Conservation (phyloP, 2,888 invertebrate species). For the Busseola fusca region DNA sequence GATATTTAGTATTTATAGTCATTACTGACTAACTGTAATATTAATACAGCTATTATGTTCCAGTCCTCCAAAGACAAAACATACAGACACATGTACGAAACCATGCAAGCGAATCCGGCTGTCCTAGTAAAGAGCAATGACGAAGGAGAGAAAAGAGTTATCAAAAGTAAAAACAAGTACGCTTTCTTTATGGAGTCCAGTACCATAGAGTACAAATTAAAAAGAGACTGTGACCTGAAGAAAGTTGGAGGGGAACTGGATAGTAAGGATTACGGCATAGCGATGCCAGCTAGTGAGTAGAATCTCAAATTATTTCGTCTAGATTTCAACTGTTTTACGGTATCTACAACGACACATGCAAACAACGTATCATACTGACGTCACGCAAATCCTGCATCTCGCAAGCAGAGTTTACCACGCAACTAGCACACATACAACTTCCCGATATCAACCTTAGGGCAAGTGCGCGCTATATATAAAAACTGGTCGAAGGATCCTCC, state of each 20-base stretch:
- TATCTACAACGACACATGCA: too few relatives aligned
- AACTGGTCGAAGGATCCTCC: too few relatives aligned
- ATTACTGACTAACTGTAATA: neutral
- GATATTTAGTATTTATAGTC: neutral
- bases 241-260: conserved; percentile 95
- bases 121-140: conserved; percentile 94
- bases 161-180: conserved; percentile 88
- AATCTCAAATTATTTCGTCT: neutral
- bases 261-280: conserved; percentile 95
- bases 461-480: too few relatives aligned
- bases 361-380: too few relatives aligned
- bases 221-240: conserved; percentile 94
- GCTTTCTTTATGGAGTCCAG: conserved; percentile 99
- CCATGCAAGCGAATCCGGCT: conserved; percentile 94
- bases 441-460: too few relatives aligned
- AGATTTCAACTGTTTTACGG: neutral
- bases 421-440: too few relatives aligned
- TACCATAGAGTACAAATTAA: conserved; percentile 96
- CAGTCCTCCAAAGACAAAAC: conserved; percentile 94
- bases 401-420: too few relatives aligned
- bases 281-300: conserved; percentile 93
- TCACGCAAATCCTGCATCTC: too few relatives aligned
- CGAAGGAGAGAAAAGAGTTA: conserved; percentile 95
- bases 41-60: conserved; percentile 48
- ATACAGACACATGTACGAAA: conserved; percentile 96